phyloP scores from a whole-genome alignment of 2,113 vertebrate genomes.

The Rhinoptilus africanus region DNA sequence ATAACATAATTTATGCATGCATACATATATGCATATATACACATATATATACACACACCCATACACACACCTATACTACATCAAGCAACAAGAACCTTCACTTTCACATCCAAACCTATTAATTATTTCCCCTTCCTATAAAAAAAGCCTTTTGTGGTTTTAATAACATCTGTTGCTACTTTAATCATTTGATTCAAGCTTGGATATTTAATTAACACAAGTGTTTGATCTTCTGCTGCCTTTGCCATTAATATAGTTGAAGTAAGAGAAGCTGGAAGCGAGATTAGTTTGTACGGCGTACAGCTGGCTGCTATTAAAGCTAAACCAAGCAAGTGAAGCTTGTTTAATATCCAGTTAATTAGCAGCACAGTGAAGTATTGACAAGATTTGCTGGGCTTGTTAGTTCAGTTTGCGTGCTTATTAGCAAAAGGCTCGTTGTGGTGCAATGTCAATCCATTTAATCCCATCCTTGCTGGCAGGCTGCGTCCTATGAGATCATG shows the following conservation, averaged over 20 bases:
- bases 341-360: constrained; percentile 42
- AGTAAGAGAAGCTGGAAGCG: background rate
- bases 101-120: background rate
- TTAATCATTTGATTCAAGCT: constrained; percentile 22
- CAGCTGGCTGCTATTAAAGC: constrained; percentile 17
- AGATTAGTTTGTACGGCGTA: background rate
- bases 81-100: background rate
- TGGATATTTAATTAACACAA: constrained; percentile 36
- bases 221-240: constrained; percentile 24
- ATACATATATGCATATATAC: background rate
- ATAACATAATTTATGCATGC: background rate
- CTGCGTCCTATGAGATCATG: background rate
- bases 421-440: background rate
- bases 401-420: background rate
- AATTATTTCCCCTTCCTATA: background rate
- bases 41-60: background rate
- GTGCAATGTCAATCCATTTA: background rate
- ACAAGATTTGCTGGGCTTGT: constrained; percentile 5
- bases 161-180: background rate
- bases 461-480: background rate
- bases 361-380: constrained; percentile 33
- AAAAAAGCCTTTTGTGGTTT: background rate
- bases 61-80: background rate
- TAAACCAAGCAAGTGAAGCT: background rate
- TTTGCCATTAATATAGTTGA: background rate